Percentiles rank a stretch among this genome's conserved stretches.
Conservation (phyloP, 2,888 invertebrate species). For the Eurytoma californica region DNA sequence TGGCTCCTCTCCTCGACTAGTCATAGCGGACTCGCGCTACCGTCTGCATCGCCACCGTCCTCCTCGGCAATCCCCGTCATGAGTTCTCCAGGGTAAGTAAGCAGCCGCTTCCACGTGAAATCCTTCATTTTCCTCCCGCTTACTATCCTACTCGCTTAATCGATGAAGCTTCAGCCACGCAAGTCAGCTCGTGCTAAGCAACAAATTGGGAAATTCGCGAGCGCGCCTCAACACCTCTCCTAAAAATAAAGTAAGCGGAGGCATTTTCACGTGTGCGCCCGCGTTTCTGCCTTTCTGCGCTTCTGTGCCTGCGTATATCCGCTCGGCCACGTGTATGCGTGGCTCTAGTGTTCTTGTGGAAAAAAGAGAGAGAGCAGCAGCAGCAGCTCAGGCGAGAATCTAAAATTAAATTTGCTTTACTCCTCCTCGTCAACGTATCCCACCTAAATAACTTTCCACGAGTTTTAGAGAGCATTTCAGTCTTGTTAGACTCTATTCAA, state of each 20-base stretch:
- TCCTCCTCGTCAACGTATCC: constrained; percentile 43
- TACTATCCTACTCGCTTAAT: background rate
- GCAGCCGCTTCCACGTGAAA: background rate
- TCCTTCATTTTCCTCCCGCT: background rate
- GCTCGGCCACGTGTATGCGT: too few species aligned
- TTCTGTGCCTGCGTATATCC: too few species aligned
- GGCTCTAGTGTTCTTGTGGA: background rate
- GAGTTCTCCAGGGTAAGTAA: constrained; percentile 37
- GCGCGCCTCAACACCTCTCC: constrained; percentile 51
- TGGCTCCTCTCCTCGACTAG: constrained; percentile 58
- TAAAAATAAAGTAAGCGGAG: constrained; percentile 72
- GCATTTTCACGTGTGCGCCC: constrained; percentile 61
- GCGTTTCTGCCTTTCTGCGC: too few species aligned
- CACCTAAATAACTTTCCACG: constrained; percentile 48
- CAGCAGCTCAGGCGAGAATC: constrained; percentile 57
- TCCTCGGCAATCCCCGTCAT: background rate
- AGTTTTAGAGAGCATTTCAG: constrained; percentile 39
- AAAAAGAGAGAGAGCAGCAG: constrained; percentile 15
- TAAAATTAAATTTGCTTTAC: constrained; percentile 66
- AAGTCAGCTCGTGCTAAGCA: background rate
- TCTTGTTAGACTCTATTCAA: constrained; percentile 36
- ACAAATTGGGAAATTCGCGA: background rate
- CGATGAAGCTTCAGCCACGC: background rate
- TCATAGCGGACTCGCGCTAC: constrained; percentile 69
- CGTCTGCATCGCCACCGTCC: constrained; percentile 65